Evolutionary conservation across 2,113 vertebrate genomes (phyloP).

Genomic region (Microcebus jonahi): DNA sequence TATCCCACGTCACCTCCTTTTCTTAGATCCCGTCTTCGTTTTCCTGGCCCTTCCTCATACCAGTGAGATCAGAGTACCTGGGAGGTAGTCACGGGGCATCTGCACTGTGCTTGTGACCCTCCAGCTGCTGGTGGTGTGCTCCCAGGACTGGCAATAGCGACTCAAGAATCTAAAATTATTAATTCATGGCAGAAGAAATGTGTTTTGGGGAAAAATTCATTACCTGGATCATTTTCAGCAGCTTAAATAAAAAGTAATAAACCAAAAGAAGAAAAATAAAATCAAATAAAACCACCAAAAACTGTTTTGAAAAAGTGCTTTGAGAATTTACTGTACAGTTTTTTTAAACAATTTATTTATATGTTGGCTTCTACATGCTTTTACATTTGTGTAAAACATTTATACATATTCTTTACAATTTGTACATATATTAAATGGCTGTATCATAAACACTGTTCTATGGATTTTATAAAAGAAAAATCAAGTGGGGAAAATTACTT

Average conservation of each 20-base stretch:
- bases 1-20: neutral
- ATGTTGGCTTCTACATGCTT: constrained; percentile 85
- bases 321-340: constrained; percentile 86
- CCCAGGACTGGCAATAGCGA: neutral
- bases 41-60: neutral
- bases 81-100: neutral
- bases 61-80: neutral
- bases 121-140: neutral
- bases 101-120: neutral
- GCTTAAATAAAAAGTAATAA: constrained; percentile 71
- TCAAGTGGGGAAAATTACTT: constrained; percentile 80
- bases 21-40: neutral
- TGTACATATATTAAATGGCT: constrained; percentile 89
- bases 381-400: constrained; percentile 89
- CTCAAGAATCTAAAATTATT: constrained; percentile 27
- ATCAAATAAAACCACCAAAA: constrained; percentile 74
- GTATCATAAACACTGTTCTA: constrained; percentile 84
- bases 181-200: neutral
- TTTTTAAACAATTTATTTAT: constrained; percentile 86
- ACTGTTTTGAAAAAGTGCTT: constrained; percentile 84
- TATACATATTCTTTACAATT: constrained; percentile 91
- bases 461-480: constrained; percentile 83
- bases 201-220: constrained; percentile 50
- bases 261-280: constrained; percentile 47
- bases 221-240: constrained; percentile 39